Conservation (phyloP, 2,797 vertebrate genomes). For the Sebastes iracundus region DNA sequence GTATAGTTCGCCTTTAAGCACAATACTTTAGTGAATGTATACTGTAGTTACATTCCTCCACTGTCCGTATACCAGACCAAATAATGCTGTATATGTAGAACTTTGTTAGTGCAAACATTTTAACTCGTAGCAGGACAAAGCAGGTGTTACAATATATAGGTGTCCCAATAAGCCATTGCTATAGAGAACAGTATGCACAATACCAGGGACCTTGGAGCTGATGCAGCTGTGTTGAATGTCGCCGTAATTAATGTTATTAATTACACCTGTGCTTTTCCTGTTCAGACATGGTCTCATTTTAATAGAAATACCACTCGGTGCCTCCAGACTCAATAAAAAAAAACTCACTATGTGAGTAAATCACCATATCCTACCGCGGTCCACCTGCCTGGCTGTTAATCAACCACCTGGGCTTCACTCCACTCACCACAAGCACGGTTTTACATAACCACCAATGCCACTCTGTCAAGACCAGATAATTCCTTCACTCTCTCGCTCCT, state of each 20-base stretch:
- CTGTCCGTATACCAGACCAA: background rate
- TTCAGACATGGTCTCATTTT: background rate
- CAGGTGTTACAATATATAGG: background rate
- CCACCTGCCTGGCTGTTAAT: slow-evolving; percentile 13
- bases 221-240: background rate
- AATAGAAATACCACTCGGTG: background rate
- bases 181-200: background rate
- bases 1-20: background rate
- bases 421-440: slow-evolving; percentile 16
- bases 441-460: slow-evolving; percentile 20
- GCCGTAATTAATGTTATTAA: background rate
- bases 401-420: slow-evolving; percentile 11
- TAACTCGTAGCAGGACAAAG: background rate
- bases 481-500: slow-evolving; percentile 13
- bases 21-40: background rate
- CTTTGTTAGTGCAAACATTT: background rate
- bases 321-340: background rate
- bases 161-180: background rate
- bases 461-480: slow-evolving; percentile 27
- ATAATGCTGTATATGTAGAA: background rate
- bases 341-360: background rate
- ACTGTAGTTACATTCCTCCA: background rate
- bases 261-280: background rate
- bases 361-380: background rate
- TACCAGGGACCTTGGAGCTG: background rate